Base-by-base conservation (phyloP, 2,797 vertebrate genomes). In the Platyrinchus mystaceus region DNA sequence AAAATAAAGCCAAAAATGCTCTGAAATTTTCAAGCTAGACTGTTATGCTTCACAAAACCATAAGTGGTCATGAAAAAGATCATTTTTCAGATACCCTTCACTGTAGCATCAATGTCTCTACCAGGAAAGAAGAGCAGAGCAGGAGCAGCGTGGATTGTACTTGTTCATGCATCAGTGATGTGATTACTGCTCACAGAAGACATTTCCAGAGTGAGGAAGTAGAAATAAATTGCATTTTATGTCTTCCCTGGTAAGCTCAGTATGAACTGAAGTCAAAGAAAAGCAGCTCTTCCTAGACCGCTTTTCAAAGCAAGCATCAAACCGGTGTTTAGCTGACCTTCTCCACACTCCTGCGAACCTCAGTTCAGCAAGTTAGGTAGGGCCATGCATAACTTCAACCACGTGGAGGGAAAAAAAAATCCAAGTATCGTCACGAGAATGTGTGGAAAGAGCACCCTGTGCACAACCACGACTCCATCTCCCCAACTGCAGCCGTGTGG, bases 401-500 rank as follows among this genome's bases (percentile, higher is more conserved):
- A 34, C 3, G 10, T 34, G 12, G 50, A 28, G 60, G n/a, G 8
- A 1, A 49, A 68, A 44, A 44, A 24, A 69, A 16, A 32, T 3
- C 18, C 23, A 34, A n/a, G 2, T 23, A 41, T 28, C 71, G 21
- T 11, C 4, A 1, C 5, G 6, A 81, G 27, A 37, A 49, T 0
- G 0, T 10, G 21, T 6, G 83, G 52, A 60, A 90, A 70, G 60
- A 70, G 18, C 1, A 1, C 34, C 49, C 21, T 7, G 30, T 5
- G 39, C 36, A 37, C 30, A n/a, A 17, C 26, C 1, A 0, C 1
- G 1, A 23, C 50, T 34, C 43, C 3, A 1, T 37, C 46, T 49
- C 46, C 2, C 26, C 0, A 0, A 2, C 30, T 3, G 0, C 64
- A 88, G 27, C 47, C 2, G 0, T 0, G 15, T 0, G 18, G 47